These are phyloP conservation scores for Malacosoma neustria DNA, from an alignment of 2,888 invertebrate genomes.

Conservation along the genomic window DNA sequence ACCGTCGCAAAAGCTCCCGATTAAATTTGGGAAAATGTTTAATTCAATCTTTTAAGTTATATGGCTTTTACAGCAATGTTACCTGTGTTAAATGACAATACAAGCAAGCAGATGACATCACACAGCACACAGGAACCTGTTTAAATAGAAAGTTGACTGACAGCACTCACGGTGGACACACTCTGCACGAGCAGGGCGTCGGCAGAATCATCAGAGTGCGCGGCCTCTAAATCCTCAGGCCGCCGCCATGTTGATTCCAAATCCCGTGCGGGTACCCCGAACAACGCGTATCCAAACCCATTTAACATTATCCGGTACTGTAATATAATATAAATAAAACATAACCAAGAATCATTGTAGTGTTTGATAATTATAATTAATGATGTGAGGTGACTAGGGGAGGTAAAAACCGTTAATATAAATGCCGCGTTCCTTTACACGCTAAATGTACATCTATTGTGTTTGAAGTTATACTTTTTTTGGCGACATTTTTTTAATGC, in stretches of 20 bases:
- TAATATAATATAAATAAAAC: too few relatives aligned
- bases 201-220: slow-evolving; percentile 57
- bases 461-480: too few relatives aligned
- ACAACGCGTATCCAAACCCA: slow-evolving; percentile 86
- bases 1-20: too few relatives aligned
- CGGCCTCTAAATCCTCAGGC: slow-evolving; percentile 69
- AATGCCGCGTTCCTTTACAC: too few relatives aligned
- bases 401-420: too few relatives aligned
- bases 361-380: too few relatives aligned
- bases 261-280: slow-evolving; percentile 84
- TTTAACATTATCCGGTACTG: slow-evolving; percentile 91
- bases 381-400: too few relatives aligned
- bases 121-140: slow-evolving; percentile 25
- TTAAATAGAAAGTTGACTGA: slow-evolving; percentile 50
- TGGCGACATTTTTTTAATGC: too few relatives aligned
- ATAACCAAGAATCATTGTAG: too few relatives aligned
- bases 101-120: slow-evolving; percentile 12
- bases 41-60: too few relatives aligned
- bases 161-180: slow-evolving; percentile 76
- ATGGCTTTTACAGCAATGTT: slow-evolving; percentile 1
- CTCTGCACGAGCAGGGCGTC: slow-evolving; percentile 75
- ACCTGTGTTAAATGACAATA: slow-evolving; percentile 8
- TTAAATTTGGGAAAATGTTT: too few relatives aligned
- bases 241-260: slow-evolving; percentile 82
- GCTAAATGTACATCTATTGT: too few relatives aligned